phyloP scores from a whole-genome alignment of 2,797 vertebrate species.

The Adelosebastes latens region DNA sequence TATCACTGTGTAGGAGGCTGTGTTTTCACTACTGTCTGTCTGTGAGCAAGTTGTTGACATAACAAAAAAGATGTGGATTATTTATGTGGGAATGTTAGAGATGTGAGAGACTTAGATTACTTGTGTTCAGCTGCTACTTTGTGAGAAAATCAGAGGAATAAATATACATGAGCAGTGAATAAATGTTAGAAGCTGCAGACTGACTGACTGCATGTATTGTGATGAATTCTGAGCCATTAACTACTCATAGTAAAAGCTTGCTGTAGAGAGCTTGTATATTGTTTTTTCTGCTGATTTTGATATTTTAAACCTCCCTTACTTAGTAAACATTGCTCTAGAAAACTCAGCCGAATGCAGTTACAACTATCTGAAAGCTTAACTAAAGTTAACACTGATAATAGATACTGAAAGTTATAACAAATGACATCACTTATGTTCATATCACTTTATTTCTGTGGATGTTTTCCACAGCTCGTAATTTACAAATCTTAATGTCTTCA shows the following conservation, averaged over 20 bases:
- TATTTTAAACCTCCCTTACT: neutral
- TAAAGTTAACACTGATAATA: neutral
- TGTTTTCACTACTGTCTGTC: neutral
- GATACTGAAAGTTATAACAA: neutral
- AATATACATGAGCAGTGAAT: neutral
- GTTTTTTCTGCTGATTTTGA: neutral
- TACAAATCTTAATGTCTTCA: neutral
- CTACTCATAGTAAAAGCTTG: neutral
- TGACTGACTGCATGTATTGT: neutral
- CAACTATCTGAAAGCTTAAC: neutral
- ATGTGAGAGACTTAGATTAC: neutral
- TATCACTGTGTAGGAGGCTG: neutral
- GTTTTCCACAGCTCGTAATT: neutral
- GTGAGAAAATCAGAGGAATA: neutral
- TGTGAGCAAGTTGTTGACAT: neutral
- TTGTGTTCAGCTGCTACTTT: neutral
- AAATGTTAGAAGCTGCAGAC: neutral
- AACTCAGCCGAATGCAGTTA: neutral
- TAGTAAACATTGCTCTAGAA: neutral
- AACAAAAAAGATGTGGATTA: neutral
- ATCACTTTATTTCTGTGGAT: neutral
- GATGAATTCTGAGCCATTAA: neutral
- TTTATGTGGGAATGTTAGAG: neutral
- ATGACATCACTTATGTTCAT: no score
- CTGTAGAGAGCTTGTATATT: neutral